These are phyloP conservation scores for Subacronicta megacephala DNA, from an alignment of 2,888 invertebrate genomes.

Conservation along the genomic window DNA sequence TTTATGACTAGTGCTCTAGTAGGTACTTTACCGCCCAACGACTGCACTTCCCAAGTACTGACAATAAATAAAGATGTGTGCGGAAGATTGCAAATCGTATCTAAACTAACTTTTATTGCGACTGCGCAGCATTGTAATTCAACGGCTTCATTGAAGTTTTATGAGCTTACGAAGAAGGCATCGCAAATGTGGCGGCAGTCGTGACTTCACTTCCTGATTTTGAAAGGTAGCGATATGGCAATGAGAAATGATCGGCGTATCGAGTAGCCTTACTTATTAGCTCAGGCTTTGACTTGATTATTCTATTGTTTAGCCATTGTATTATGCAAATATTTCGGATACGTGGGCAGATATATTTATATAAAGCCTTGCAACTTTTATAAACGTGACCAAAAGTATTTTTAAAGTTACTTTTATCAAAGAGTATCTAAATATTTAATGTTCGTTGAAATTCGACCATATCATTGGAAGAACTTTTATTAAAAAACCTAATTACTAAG, in stretches of 20 bases:
- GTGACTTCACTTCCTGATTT: constrained; percentile 84
- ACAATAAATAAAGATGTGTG: constrained; percentile 54
- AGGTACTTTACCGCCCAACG: constrained; percentile 16
- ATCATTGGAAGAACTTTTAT: neutral
- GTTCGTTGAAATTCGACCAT: neutral
- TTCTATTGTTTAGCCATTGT: constrained; percentile 54
- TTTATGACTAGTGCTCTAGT: constrained; percentile 40
- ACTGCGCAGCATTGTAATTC: constrained; percentile 79
- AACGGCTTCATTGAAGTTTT: constrained; percentile 86
- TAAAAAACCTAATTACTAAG: no score
- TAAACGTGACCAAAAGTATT: neutral
- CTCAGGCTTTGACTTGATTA: constrained; percentile 43
- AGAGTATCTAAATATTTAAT: neutral
- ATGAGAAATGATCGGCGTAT: constrained; percentile 71
- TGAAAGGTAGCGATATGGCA: constrained; percentile 73
- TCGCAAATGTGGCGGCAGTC: constrained; percentile 75
- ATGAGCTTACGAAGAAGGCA: constrained; percentile 84
- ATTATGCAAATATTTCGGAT: constrained; percentile 40
- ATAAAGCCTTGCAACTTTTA: neutral
- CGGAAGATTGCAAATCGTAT: constrained; percentile 75
- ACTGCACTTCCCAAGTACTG: constrained; percentile 47
- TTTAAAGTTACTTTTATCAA: neutral
- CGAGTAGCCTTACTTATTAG: constrained; percentile 50
- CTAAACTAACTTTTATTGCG: constrained; percentile 77
- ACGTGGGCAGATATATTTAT: constrained; percentile 28